A percentile compares a stretch with the other conserved stretches of the same genome.
phyloP scores from a whole-genome alignment of 1,140 invertebrate genomes.

The Aphaenogaster rudis region DNA sequence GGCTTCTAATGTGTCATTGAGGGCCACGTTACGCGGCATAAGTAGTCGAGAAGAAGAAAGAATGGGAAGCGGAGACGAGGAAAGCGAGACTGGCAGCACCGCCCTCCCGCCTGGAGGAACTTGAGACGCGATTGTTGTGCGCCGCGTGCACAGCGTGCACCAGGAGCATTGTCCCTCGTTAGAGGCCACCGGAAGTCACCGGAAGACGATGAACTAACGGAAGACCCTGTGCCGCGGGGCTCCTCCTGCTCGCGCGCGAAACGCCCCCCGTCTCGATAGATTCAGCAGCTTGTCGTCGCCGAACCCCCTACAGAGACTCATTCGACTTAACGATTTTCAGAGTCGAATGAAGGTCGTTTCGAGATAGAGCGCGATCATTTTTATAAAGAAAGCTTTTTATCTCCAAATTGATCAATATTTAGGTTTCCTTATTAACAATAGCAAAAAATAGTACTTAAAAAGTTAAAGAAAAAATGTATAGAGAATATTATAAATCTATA shows the following conservation, averaged over 20 bases:
- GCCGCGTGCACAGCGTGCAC: conserved; percentile 82
- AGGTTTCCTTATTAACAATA: background rate
- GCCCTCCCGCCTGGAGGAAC: conserved; percentile 85
- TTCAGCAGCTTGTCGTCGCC: conserved; percentile 71
- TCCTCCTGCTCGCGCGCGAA: conserved; percentile 53
- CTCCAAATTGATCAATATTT: background rate
- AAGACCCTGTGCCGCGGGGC: conserved; percentile 77
- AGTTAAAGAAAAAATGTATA: background rate
- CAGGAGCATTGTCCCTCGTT: conserved; percentile 78
- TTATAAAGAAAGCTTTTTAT: background rate
- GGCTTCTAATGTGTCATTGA: conserved; percentile 77
- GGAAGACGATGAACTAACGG: conserved; percentile 86
- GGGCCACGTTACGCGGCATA: conserved; percentile 72
- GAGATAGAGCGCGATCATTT: background rate
- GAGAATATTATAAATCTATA: background rate
- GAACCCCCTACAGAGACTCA: conserved; percentile 45
- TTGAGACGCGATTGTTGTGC: conserved; percentile 87
- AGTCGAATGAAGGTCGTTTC: conserved; percentile 16
- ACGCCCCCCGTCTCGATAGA: conserved; percentile 61
- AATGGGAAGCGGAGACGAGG: conserved; percentile 61
- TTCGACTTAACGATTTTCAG: conserved; percentile 77
- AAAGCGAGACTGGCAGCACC: conserved; percentile 71
- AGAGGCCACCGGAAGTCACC: conserved; percentile 85
- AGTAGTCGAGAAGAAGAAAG: conserved; percentile 75
- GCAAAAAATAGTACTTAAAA: background rate